These are phyloP conservation scores for Drosophila simulans DNA, from an alignment of 1,140 invertebrate species.

Conservation along the genomic window DNA sequence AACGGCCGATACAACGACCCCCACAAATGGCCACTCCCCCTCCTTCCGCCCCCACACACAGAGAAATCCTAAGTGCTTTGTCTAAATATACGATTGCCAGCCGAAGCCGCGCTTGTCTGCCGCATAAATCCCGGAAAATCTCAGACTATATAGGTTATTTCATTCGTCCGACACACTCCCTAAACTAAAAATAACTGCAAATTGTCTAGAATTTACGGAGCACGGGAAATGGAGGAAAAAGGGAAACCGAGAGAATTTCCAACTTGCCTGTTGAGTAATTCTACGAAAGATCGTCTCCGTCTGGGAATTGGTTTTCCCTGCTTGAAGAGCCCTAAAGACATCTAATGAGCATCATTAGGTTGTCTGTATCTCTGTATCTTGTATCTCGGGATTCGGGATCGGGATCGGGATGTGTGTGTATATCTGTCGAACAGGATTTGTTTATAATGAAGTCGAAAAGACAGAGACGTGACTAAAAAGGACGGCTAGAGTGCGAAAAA, in stretches of 20 bases:
- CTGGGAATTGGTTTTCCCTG: conserved; percentile 37
- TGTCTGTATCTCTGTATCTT: conserved; percentile 43
- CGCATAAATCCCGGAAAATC: conserved; percentile 33
- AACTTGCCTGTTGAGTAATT: conserved; percentile 68
- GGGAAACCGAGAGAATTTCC: conserved; percentile 38
- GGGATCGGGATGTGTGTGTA: conserved; percentile 10
- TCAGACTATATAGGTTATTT: neutral
- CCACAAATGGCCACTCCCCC: conserved; percentile 21
- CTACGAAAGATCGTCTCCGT: conserved; percentile 61
- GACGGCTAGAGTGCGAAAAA: conserved; percentile 20
- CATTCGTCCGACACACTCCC: conserved; percentile 5
- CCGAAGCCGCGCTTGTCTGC: conserved; percentile 38
- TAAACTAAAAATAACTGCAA: conserved; percentile 64
- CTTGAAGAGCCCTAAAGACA: conserved; percentile 62
- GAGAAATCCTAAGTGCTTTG: conserved; percentile 18
- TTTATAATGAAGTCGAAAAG: conserved; percentile 69
- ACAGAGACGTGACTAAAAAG: conserved; percentile 43
- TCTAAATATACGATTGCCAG: conserved; percentile 28
- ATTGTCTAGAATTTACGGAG: conserved; percentile 51
- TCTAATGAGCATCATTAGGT: conserved; percentile 81
- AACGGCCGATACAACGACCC: conserved; percentile 17
- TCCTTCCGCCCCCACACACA: conserved; percentile 14
- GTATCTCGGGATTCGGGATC: neutral
- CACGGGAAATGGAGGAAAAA: conserved; percentile 10
- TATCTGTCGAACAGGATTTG: conserved; percentile 28